Evolutionary conservation across 2,113 vertebrate genomes (phyloP).

Genomic region (Platysternon megacephalum): DNA sequence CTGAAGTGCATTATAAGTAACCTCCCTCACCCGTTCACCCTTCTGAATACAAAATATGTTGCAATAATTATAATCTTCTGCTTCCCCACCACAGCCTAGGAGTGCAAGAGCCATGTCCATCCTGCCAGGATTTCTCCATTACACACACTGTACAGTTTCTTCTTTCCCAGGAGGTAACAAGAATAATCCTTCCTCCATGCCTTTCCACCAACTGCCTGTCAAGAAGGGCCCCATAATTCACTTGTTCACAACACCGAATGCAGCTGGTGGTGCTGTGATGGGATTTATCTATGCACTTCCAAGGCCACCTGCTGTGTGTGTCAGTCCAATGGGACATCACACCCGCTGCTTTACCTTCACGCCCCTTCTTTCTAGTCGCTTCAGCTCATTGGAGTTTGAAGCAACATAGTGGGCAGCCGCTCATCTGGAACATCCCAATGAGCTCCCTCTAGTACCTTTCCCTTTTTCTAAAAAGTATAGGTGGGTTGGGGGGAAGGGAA

Average conservation of each 20-base stretch:
- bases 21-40: neutral
- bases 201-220: neutral
- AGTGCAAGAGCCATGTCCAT: neutral
- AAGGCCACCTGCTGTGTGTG: neutral
- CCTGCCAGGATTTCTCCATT: neutral
- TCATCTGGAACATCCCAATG: neutral
- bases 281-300: conserved; percentile 11
- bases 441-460: neutral
- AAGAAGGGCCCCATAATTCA: neutral
- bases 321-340: neutral
- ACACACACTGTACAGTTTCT: neutral
- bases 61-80: neutral
- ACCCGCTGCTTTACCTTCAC: neutral
- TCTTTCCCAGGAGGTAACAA: conserved; percentile 49
- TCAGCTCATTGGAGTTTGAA: conserved; percentile 53
- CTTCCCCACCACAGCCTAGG: neutral
- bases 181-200: neutral
- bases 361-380: neutral
- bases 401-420: neutral
- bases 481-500: neutral
- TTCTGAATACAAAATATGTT: neutral
- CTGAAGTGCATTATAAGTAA: neutral
- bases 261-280: neutral
- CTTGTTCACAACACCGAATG: conserved; percentile 4
- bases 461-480: neutral